Conservation (phyloP, 2,113 vertebrate genomes). For the Leptobrachium ailaonicum region DNA sequence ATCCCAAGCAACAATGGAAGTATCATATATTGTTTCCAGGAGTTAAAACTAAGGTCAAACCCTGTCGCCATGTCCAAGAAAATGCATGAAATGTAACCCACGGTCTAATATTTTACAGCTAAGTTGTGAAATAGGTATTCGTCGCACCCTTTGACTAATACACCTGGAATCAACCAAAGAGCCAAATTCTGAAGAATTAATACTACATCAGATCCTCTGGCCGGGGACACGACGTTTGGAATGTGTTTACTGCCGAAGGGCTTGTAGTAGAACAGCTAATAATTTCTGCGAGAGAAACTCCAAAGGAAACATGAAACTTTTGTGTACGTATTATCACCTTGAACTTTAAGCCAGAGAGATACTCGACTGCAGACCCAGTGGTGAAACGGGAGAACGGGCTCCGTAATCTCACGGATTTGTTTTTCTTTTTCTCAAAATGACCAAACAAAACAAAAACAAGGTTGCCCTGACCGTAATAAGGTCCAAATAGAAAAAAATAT, state of each 20-base stretch:
- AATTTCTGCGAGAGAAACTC: conserved; percentile 22
- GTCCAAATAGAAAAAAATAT: no score
- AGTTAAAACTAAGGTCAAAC: no score
- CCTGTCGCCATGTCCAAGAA: no score
- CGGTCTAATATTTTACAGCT: no score
- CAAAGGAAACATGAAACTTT: conserved; percentile 4
- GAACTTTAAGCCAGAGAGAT: conserved; percentile 6
- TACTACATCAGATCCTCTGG: not conserved
- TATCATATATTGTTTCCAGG: no score
- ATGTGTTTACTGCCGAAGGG: conserved; percentile 9
- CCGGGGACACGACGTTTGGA: not conserved
- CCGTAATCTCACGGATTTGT: not conserved
- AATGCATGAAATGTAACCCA: no score
- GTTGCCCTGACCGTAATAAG: no score
- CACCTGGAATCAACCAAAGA: not conserved
- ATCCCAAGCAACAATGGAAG: no score
- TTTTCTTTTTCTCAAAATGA: no score
- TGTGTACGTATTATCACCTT: conserved; percentile 33
- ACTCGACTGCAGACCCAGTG: not conserved
- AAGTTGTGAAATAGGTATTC: no score
- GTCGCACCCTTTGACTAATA: not conserved
- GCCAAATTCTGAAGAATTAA: conserved; percentile 7
- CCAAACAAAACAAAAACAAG: no score
- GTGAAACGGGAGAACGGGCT: no score
- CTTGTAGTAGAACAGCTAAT: conserved; percentile 22